These are phyloP conservation scores for Eugnorisma glareosa DNA, from an alignment of 2,888 invertebrate species.

Conservation along the genomic window DNA sequence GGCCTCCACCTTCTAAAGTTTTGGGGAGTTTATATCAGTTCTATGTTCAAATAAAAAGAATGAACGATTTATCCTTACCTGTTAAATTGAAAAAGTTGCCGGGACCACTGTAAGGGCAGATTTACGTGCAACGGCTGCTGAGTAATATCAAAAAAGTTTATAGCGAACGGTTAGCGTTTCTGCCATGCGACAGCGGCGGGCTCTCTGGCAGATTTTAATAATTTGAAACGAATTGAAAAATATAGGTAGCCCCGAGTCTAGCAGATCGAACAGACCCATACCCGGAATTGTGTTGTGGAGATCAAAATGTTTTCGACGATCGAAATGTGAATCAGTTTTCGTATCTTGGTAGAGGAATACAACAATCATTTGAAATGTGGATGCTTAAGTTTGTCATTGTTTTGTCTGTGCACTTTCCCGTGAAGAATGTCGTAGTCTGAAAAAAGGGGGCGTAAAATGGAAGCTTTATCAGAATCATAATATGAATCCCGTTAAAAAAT, in stretches of 20 bases:
- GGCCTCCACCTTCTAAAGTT: slow-evolving; percentile 79
- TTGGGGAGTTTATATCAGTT: slow-evolving; percentile 88
- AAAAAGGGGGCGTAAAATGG: too few relatives aligned
- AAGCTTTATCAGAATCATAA: too few relatives aligned
- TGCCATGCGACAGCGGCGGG: slow-evolving; percentile 71
- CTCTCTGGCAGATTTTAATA: slow-evolving; percentile 81
- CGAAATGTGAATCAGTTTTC: neutral
- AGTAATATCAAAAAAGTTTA: slow-evolving; percentile 90
- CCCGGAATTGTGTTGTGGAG: slow-evolving; percentile 13
- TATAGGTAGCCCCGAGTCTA: slow-evolving; percentile 60
- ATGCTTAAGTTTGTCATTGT: neutral
- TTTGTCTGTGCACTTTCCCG: neutral
- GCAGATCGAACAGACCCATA: slow-evolving; percentile 20
- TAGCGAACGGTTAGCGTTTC: slow-evolving; percentile 80
- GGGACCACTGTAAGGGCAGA: slow-evolving; percentile 88
- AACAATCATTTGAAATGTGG: slow-evolving; percentile 5
- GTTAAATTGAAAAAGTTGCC: slow-evolving; percentile 91
- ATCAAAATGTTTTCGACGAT: slow-evolving; percentile 25
- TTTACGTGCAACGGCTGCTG: slow-evolving; percentile 88
- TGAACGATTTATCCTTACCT: slow-evolving; percentile 90
- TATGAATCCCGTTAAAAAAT: too few relatives aligned
- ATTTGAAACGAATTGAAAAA: slow-evolving; percentile 81
- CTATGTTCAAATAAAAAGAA: slow-evolving; percentile 90
- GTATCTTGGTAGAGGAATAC: neutral
- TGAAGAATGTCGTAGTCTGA: neutral